phyloP scores from a whole-genome alignment of 2,888 invertebrate genomes.

The Drosophila peninsularis region DNA sequence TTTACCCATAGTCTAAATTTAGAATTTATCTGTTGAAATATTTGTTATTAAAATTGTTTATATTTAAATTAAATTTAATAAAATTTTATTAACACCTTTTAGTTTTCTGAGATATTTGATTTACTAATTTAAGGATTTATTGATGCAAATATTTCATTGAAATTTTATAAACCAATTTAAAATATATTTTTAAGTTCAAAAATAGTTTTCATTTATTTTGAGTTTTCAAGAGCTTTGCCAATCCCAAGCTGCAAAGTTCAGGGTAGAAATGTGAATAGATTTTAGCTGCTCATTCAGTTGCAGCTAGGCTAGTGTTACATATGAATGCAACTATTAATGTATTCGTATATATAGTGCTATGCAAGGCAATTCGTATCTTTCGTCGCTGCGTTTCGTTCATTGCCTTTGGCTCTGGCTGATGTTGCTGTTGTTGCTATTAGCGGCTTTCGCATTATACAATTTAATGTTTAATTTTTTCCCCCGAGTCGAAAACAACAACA shows the following conservation, averaged over 20 bases:
- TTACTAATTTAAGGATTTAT: too few relatives aligned
- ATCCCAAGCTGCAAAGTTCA: conserved; percentile 19
- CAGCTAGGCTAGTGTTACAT: conserved; percentile 36
- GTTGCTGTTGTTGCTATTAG: conserved; percentile 63
- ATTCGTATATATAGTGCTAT: conserved; percentile 23
- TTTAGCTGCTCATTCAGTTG: conserved; percentile 35
- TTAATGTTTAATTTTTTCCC: conserved; percentile 76
- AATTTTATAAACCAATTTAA: too few relatives aligned
- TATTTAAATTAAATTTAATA: too few relatives aligned
- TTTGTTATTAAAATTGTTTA: too few relatives aligned
- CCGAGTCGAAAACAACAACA: conserved; percentile 36
- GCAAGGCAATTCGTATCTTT: conserved; percentile 71
- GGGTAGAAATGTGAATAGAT: conserved; percentile 24
- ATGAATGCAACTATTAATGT: conserved; percentile 44
- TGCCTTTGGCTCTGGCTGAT: conserved; percentile 51
- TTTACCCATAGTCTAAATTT: too few relatives aligned
- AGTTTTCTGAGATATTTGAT: too few relatives aligned
- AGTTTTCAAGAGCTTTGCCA: not conserved
- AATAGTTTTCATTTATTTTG: not conserved
- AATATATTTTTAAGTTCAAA: too few relatives aligned
- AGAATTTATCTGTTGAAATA: too few relatives aligned
- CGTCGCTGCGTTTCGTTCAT: conserved; percentile 68
- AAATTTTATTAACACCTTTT: too few relatives aligned
- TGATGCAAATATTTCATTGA: too few relatives aligned
- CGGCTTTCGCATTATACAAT: conserved; percentile 78